Evolutionary conservation across 1,140 invertebrate genomes (phyloP).

Genomic region (Anastrepha obliqua): DNA sequence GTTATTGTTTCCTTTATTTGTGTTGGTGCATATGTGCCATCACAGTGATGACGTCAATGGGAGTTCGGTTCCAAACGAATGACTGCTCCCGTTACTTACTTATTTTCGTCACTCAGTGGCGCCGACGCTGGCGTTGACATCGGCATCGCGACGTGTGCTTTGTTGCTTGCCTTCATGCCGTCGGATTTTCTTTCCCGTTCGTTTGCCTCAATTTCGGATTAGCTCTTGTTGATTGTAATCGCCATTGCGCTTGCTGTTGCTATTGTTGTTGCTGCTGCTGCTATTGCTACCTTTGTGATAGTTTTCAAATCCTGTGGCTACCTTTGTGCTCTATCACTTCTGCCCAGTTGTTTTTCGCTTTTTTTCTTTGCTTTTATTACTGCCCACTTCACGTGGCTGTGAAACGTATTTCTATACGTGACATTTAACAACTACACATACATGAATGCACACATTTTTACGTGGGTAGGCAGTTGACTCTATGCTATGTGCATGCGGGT

Average conservation of each 20-base stretch:
- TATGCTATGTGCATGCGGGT: not conserved
- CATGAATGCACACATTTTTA: not conserved
- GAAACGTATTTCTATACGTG: not conserved
- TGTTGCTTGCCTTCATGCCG: too few relatives aligned
- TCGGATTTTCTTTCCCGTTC: not conserved
- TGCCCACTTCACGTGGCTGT: not conserved
- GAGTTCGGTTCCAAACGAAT: conserved; percentile 17
- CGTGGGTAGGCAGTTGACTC: not conserved
- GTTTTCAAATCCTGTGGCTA: not conserved
- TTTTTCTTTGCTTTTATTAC: not conserved
- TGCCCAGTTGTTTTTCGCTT: not conserved
- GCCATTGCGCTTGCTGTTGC: not conserved
- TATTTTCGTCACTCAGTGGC: conserved; percentile 19
- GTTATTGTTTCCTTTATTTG: not conserved
- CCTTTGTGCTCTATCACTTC: not conserved
- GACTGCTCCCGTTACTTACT: not conserved
- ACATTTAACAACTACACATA: not conserved
- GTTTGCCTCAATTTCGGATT: not conserved
- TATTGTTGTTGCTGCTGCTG: not conserved
- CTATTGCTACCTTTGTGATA: not conserved
- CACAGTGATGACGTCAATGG: conserved; percentile 38
- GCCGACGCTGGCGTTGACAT: not conserved
- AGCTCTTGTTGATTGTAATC: conserved; percentile 17
- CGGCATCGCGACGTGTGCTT: not conserved
- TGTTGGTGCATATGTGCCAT: not conserved